Evolutionary conservation across 2,888 invertebrate species (phyloP), one percentile per base, ranked within the genome.

Genomic region (Drosophila mulleri): DNA sequence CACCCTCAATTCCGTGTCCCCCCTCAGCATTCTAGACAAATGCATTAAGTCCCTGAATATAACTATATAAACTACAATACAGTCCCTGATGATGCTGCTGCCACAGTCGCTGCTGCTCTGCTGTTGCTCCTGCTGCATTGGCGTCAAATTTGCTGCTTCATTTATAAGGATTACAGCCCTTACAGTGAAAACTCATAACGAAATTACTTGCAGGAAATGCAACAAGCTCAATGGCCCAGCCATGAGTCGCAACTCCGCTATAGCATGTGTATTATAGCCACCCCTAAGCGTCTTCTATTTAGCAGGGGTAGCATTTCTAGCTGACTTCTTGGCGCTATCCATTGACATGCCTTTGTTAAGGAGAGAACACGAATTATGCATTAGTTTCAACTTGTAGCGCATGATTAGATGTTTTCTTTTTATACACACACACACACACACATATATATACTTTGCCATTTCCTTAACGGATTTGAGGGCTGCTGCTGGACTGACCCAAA

Each of bases 121-220:
- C n/a, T 41, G 57, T 57, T 56, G 20, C 4, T 62, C 37, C 26
- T 67, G 67, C 61, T 82, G 86, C 83, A 83, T 62, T 83, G 84
- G 72, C 83, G 66, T 82, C 77, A 76, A 89, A 90, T 90, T 87
- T 87, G 90, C 86, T 89, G 90, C 89, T 90, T 87, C 86, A 87
- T 90, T 89, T 87, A 87, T 87, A 87, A 90, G 89, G 90, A 89
- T 87, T 87, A 87, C 66, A 18, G 58, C 42, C 75, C 65, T 54
- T 48, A 75, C 82, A 85, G 83, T 63, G 61, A 72, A 83, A 90
- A 90, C 88, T 90, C 86, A 87, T 87, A 87, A 78, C 79, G 71
- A 87, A 87, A 87, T 87, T 87, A 85, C 84, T 84, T 84, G 89
- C 84, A 86, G 80, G 81, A 88, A 88, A 88, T 84, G 84, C 84